Evolutionary conservation across 1,140 invertebrate genomes (phyloP).

Genomic region (Temnothorax curvispinosus): DNA sequence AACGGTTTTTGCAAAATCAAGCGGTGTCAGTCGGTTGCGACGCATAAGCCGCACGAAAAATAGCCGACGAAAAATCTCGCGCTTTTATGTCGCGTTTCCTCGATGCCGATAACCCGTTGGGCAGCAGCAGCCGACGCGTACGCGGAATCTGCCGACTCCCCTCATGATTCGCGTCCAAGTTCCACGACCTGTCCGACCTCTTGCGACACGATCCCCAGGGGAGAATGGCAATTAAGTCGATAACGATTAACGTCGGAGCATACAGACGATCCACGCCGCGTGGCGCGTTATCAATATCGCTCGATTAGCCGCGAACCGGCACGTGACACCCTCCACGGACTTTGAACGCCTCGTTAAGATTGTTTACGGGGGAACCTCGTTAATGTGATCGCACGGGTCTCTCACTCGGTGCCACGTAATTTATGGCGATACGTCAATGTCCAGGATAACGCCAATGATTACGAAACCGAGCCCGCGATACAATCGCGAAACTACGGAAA

Average conservation of each 20-base stretch:
- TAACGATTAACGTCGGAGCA: conserved; percentile 71
- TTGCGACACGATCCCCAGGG: conserved; percentile 79
- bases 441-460: conserved; percentile 34
- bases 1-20: not conserved
- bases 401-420: conserved; percentile 23
- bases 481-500: conserved; percentile 30
- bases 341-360: conserved; percentile 80
- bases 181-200: conserved; percentile 72
- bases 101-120: conserved; percentile 25
- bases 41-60: not conserved
- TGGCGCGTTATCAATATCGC: conserved; percentile 71
- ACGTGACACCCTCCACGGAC: conserved; percentile 80
- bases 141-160: conserved; percentile 61
- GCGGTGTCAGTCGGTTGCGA: not conserved
- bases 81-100: conserved; percentile 10
- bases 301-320: conserved; percentile 72
- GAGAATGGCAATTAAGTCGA: conserved; percentile 80
- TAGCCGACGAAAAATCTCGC: conserved; percentile 7
- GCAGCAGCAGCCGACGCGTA: not conserved
- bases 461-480: not conserved
- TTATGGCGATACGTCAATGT: conserved; percentile 45
- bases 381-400: conserved; percentile 32
- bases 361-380: conserved; percentile 71
- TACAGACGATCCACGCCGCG: conserved; percentile 34
- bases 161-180: conserved; percentile 76